Percentiles rank a stretch among this genome's conserved stretches.
These are phyloP conservation scores for Paratrypauchen microcephalus DNA, from an alignment of 2,797 vertebrate genomes.

Conservation along the genomic window DNA sequence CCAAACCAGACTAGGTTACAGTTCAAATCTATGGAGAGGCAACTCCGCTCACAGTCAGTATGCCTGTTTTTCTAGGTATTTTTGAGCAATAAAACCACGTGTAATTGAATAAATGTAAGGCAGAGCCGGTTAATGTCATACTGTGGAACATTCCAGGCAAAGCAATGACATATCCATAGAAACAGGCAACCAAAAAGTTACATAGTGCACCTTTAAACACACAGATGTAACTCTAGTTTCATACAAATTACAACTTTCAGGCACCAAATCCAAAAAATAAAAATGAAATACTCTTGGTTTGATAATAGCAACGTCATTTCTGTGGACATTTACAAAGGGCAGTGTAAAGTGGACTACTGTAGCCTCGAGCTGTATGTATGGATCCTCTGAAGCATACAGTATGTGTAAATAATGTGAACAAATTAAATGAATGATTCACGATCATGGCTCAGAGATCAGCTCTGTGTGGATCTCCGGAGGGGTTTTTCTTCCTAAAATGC, in stretches of 20 bases:
- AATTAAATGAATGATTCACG: slow-evolving; percentile 54
- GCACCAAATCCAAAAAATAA: not conserved
- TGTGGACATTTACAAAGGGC: slow-evolving; percentile 15
- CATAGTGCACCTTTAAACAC: no score
- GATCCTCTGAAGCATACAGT: slow-evolving; percentile 50
- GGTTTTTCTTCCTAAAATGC: slow-evolving; percentile 30
- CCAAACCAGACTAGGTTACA: no score
- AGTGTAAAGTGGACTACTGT: slow-evolving; percentile 36
- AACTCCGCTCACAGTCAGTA: no score
- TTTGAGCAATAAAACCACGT: no score
- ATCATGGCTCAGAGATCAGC: slow-evolving; percentile 38
- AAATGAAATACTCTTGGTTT: not conserved
- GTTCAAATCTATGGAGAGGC: no score
- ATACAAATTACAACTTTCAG: no score
- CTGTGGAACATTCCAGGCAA: no score
- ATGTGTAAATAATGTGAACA: slow-evolving; percentile 55
- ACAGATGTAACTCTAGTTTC: not conserved
- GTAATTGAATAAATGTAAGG: no score
- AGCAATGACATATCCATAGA: no score
- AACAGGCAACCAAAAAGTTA: no score
- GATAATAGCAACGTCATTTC: not conserved
- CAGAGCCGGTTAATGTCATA: no score
- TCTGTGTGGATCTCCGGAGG: slow-evolving; percentile 29
- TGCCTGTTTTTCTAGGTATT: no score
- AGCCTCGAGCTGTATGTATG: slow-evolving; percentile 44